phyloP scores from a whole-genome alignment of 2,113 vertebrate species.

The Apus apus region DNA sequence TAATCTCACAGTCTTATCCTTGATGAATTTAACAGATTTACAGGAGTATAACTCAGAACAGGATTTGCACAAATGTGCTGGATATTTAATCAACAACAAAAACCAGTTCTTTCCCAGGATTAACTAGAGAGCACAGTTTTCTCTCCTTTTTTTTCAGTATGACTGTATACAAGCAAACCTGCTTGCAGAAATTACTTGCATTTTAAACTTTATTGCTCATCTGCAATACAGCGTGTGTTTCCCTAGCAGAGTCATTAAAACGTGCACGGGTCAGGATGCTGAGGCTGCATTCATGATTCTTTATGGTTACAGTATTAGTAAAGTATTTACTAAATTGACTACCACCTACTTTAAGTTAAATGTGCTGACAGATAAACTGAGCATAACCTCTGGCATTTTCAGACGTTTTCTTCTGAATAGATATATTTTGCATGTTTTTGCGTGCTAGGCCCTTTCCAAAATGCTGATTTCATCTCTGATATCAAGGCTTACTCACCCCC shows the following conservation, averaged over 20 bases:
- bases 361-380: constrained; percentile 70
- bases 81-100: background rate
- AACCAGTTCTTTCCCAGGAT: constrained; percentile 35
- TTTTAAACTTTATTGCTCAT: constrained; percentile 47
- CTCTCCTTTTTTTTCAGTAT: constrained; percentile 34
- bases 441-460: constrained; percentile 60
- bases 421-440: constrained; percentile 46
- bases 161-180: constrained; percentile 33
- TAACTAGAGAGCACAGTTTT: background rate
- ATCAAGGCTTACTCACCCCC: constrained; percentile 15
- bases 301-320: constrained; percentile 55
- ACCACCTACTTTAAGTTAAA: constrained; percentile 62
- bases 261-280: background rate
- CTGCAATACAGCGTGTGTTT: background rate
- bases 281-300: background rate
- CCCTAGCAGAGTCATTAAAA: background rate
- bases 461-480: constrained; percentile 54
- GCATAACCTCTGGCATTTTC: constrained; percentile 68
- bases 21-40: background rate
- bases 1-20: background rate
- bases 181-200: constrained; percentile 43
- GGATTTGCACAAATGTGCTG: background rate
- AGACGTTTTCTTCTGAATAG: constrained; percentile 60
- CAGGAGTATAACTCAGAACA: background rate
- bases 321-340: constrained; percentile 70